Conservation (phyloP, 2,797 vertebrate species). For the Gorsachius magnificus region DNA sequence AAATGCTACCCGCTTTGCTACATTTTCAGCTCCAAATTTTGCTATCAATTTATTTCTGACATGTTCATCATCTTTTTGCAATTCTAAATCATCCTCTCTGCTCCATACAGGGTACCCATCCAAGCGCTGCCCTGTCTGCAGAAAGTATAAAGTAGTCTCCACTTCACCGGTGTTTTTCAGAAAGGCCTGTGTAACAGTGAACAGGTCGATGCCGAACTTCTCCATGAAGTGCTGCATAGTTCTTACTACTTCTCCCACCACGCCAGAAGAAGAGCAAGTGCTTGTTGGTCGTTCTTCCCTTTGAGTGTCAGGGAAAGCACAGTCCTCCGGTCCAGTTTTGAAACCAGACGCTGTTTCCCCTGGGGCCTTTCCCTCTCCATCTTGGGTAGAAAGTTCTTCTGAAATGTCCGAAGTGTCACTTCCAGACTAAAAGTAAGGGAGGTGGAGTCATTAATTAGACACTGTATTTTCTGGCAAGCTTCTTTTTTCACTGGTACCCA, state of each 20-base stretch:
- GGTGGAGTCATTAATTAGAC: neutral
- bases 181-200: slow-evolving; percentile 86
- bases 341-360: neutral
- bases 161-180: slow-evolving; percentile 88
- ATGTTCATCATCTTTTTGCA: slow-evolving; percentile 65
- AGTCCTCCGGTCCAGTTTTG: neutral
- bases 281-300: slow-evolving; percentile 36
- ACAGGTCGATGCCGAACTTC: slow-evolving; percentile 80
- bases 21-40: slow-evolving; percentile 79
- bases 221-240: slow-evolving; percentile 81
- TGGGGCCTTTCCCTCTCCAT: neutral
- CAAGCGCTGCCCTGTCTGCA: slow-evolving; percentile 67
- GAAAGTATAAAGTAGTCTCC: slow-evolving; percentile 75
- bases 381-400: slow-evolving; percentile 47
- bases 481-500: neutral
- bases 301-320: neutral
- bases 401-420: slow-evolving; percentile 27
- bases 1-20: slow-evolving; percentile 74
- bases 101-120: slow-evolving; percentile 79
- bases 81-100: slow-evolving; percentile 75
- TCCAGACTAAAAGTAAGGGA: slow-evolving; percentile 55
- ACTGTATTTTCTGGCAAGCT: neutral
- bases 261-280: neutral
- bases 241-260: slow-evolving; percentile 64
- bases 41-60: slow-evolving; percentile 61